Evolutionary conservation across 2,888 invertebrate genomes (phyloP).

Genomic region (Pristionchus japonicus): DNA sequence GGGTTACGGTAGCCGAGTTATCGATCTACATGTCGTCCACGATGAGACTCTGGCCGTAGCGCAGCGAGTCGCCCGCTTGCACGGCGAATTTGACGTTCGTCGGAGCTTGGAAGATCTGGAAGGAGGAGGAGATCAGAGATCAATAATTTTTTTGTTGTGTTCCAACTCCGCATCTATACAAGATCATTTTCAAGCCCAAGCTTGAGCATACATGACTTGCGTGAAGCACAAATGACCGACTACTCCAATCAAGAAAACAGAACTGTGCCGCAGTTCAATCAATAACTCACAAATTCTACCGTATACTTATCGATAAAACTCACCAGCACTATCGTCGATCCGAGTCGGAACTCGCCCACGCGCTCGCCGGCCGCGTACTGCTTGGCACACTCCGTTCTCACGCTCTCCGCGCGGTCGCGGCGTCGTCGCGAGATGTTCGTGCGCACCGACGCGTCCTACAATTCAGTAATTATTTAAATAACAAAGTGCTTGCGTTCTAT

Average conservation of each 20-base stretch:
- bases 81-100: constrained; percentile 85
- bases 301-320: no score
- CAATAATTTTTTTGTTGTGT: no score
- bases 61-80: constrained; percentile 79
- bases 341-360: constrained; percentile 96
- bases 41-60: constrained; percentile 77
- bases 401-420: constrained; percentile 52
- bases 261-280: no score
- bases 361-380: constrained; percentile 82
- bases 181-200: no score
- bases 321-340: constrained; percentile 91
- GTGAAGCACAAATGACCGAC: no score
- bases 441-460: constrained; percentile 57
- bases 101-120: constrained; percentile 90
- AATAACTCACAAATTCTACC: no score
- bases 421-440: constrained; percentile 56
- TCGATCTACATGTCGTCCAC: constrained; percentile 50
- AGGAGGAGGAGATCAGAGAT: no score
- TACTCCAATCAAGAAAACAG: no score
- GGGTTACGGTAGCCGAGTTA: neutral
- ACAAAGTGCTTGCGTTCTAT: no score
- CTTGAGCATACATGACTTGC: no score
- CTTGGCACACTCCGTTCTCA: constrained; percentile 55
- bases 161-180: no score
- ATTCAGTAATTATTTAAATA: no score